Base-by-base conservation (phyloP, 2,797 vertebrate genomes). In the Vipera ursinii region DNA sequence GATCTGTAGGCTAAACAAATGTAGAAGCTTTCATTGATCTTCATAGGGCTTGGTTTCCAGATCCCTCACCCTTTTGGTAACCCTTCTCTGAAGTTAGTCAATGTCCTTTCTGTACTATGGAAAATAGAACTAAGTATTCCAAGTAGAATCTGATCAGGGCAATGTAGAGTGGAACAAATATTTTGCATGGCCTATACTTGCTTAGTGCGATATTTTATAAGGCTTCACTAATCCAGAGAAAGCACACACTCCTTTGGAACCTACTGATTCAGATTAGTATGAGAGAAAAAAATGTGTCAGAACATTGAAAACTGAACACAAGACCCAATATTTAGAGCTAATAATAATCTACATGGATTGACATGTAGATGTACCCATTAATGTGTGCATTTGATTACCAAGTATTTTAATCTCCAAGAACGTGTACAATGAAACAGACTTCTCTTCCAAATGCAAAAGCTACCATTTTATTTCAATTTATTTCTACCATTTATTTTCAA, bases 381-480 rank as follows among this genome's bases (percentile, higher is more conserved):
- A 82, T 1, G 0, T 20, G 0, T 0, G 57, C 4, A 24, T 0
- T 9, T 17, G 60, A 28, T 28, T 0, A 90, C 32, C n/a, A 38
- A 44, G 90, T 93, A 28, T 59, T 86, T 69, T 69, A 1, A 69
- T 73, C n/a, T 2, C 73, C 44, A 8, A 28, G 61, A 59, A 86
- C 65, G 90, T 38, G 24, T 53, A 86, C 86, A 87, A 78, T 38
- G 0, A 87, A 20, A 88, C 38, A 6, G 0, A 3, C 65, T 32
- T 20, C 28, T 6, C 7, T 24, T 92, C 92, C 51, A 78, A 90
- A 73, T 60, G 22, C 6, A 86, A 57, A 90, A 51, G 51, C 86
- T 90, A 89, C 90, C 51, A 0, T 86, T 82, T 32, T 94, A 90
- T 96, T 93, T 86, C 61, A 90, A 59, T 95, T 73, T 94, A 92